Percentiles rank a stretch among this genome's conserved stretches.
phyloP scores from a whole-genome alignment of 2,888 invertebrate genomes.

The Fragum fragum region DNA sequence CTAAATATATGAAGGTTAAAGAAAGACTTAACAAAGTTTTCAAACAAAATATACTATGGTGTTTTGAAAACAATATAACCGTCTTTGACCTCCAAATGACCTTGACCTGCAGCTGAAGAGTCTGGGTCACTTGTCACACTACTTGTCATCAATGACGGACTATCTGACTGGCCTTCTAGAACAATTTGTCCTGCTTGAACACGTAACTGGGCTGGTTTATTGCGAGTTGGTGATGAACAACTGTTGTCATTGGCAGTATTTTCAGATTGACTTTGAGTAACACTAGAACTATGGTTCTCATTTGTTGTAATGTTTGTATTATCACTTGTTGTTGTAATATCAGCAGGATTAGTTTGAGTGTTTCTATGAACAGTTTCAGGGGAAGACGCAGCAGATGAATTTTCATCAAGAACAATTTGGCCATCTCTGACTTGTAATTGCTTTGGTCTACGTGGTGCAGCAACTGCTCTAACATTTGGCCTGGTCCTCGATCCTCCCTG shows the following conservation, averaged over 20 bases:
- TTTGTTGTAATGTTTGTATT: constrained; percentile 5
- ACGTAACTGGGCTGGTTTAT: constrained; percentile 61
- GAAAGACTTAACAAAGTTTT: too few species aligned
- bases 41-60: neutral
- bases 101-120: constrained; percentile 48
- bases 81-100: constrained; percentile 72
- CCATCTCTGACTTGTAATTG: constrained; percentile 68
- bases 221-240: constrained; percentile 3
- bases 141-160: neutral
- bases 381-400: constrained; percentile 51
- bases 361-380: constrained; percentile 56
- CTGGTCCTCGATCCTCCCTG: constrained; percentile 18
- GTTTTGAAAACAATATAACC: constrained; percentile 73
- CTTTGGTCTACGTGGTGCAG: constrained; percentile 50
- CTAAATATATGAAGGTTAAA: too few species aligned
- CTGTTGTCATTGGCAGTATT: neutral
- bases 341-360: constrained; percentile 59
- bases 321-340: constrained; percentile 20
- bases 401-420: constrained; percentile 64
- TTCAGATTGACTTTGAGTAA: neutral
- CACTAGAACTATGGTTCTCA: neutral
- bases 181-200: constrained; percentile 67
- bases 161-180: constrained; percentile 39
- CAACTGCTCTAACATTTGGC: constrained; percentile 46
- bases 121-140: constrained; percentile 23